phyloP scores from a whole-genome alignment of 2,113 vertebrate species.

The Eclectus roratus region DNA sequence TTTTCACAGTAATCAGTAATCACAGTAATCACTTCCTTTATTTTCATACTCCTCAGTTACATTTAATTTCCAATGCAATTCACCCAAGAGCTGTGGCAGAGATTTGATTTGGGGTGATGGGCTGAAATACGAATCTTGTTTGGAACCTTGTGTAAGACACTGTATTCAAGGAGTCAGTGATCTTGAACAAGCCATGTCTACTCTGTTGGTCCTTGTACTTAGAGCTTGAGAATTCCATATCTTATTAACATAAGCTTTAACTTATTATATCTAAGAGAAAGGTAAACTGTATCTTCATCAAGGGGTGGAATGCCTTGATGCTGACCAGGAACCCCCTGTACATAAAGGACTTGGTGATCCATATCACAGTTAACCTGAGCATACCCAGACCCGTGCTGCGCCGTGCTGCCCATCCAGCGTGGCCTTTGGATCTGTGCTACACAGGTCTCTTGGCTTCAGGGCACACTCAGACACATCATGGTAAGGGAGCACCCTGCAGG shows the following conservation, averaged over 20 bases:
- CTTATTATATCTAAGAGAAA: neutral
- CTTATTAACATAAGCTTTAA: neutral
- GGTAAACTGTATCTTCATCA: neutral
- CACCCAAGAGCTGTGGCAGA: neutral
- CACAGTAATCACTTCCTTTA: neutral
- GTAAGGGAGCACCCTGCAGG: neutral
- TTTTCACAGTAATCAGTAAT: neutral
- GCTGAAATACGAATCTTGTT: neutral
- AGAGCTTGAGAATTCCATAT: neutral
- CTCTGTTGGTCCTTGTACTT: neutral
- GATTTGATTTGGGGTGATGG: neutral
- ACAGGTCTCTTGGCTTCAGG: neutral
- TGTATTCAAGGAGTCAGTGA: neutral
- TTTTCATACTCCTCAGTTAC: neutral
- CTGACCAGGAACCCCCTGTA: neutral
- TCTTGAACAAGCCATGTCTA: neutral
- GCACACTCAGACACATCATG: neutral
- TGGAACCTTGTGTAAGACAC: neutral
- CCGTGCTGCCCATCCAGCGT: neutral
- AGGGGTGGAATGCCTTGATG: neutral
- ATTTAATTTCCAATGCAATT: neutral
- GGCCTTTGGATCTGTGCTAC: neutral
- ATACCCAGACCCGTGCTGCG: neutral
- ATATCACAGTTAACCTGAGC: neutral
- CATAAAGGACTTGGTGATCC: neutral